These are phyloP conservation scores for Falco punctatus DNA, from an alignment of 2,113 vertebrate species.

Conservation along the genomic window DNA sequence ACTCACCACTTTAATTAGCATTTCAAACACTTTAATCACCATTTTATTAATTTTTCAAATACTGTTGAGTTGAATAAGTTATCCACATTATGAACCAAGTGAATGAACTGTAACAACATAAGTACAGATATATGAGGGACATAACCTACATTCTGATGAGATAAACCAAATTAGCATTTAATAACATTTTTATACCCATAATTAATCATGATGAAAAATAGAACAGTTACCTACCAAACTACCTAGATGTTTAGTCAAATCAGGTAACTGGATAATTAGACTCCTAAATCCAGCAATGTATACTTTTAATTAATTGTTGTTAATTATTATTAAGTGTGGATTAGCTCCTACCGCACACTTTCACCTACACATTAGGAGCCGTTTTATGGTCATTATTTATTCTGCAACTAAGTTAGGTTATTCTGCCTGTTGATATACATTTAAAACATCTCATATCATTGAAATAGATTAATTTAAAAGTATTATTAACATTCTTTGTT, in stretches of 20 bases:
- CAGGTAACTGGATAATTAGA: constrained; percentile 52
- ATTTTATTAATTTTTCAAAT: constrained; percentile 15
- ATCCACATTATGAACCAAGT: neutral
- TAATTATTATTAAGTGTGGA: constrained; percentile 21
- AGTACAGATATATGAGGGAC: neutral
- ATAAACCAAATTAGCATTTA: constrained; percentile 33
- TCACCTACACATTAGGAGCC: neutral
- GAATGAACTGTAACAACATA: neutral
- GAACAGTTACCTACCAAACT: constrained; percentile 20
- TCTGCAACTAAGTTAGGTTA: neutral
- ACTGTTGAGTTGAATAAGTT: neutral
- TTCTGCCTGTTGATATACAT: neutral
- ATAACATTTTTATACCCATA: constrained; percentile 36
- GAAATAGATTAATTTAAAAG: neutral
- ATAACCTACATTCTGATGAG: constrained; percentile 30
- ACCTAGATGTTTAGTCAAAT: constrained; percentile 12
- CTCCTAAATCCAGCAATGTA: constrained; percentile 10
- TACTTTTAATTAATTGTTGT: constrained; percentile 44
- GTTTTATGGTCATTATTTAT: neutral
- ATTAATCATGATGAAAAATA: constrained; percentile 45
- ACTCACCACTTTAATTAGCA: neutral
- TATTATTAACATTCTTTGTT: neutral
- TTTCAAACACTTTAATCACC: neutral
- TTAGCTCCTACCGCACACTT: neutral
- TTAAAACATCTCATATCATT: neutral